These are phyloP conservation scores for Spilosoma lubricipeda DNA, from an alignment of 2,888 invertebrate genomes.

Conservation along the genomic window DNA sequence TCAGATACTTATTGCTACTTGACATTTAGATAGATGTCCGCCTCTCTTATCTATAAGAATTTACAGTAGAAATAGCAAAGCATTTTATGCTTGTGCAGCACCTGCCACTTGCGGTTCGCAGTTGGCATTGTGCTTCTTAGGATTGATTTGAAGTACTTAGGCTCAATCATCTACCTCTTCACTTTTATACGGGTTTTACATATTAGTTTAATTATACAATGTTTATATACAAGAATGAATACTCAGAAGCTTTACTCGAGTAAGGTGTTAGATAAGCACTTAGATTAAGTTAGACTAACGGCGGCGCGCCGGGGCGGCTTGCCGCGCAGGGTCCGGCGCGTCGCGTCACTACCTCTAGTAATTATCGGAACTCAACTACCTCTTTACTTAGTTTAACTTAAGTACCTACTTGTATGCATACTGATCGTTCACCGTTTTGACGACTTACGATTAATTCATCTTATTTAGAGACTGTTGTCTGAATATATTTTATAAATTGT, in stretches of 20 bases:
- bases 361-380: slow-evolving; percentile 84
- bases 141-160: slow-evolving; percentile 85
- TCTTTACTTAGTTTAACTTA: slow-evolving; percentile 83
- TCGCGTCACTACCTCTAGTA: slow-evolving; percentile 75
- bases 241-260: slow-evolving; percentile 86
- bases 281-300: slow-evolving; percentile 71
- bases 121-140: slow-evolving; percentile 72
- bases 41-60: slow-evolving; percentile 81
- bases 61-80: slow-evolving; percentile 63
- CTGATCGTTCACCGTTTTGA: slow-evolving; percentile 75
- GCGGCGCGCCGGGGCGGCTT: slow-evolving; percentile 65
- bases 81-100: slow-evolving; percentile 50
- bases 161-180: slow-evolving; percentile 86
- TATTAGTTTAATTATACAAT: slow-evolving; percentile 87
- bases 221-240: slow-evolving; percentile 84
- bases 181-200: slow-evolving; percentile 87
- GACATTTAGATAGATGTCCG: slow-evolving; percentile 82
- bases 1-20: slow-evolving; percentile 80
- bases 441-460: slow-evolving; percentile 74
- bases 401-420: slow-evolving; percentile 60
- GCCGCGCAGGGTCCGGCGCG: slow-evolving; percentile 58
- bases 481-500: slow-evolving; percentile 84
- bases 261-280: slow-evolving; percentile 80
- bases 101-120: slow-evolving; percentile 60
- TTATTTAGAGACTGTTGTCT: slow-evolving; percentile 80